These are phyloP conservation scores for Phenganax subtilis DNA, from an alignment of 92 coral and sea anemone genomes.

Conservation along the genomic window DNA sequence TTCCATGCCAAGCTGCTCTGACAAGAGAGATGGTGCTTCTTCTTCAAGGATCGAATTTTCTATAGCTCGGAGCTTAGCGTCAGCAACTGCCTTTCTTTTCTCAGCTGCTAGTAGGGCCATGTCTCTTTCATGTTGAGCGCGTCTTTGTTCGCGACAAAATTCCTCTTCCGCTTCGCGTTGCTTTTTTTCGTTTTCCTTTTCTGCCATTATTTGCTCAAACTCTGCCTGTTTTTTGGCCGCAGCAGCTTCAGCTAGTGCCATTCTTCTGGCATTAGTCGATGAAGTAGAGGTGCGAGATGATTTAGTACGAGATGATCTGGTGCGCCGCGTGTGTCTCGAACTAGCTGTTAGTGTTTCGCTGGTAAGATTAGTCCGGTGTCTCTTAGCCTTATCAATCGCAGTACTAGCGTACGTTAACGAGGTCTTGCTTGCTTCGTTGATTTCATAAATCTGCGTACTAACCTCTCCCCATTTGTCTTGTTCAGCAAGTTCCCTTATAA, in stretches of 20 bases:
- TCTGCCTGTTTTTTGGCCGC: slow-evolving; percentile 55
- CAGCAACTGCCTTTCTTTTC: slow-evolving; percentile 48
- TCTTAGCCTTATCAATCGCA: not conserved
- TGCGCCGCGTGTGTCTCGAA: slow-evolving; percentile 32
- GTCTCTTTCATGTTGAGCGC: slow-evolving; percentile 46
- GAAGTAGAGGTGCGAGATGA: not conserved
- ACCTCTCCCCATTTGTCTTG: slow-evolving; percentile 41
- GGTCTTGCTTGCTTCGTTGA: not conserved
- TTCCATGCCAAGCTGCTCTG: not conserved
- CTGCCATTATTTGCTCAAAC: slow-evolving; percentile 50
- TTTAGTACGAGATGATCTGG: slow-evolving; percentile 21
- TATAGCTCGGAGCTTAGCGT: slow-evolving; percentile 48
- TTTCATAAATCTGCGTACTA: not conserved
- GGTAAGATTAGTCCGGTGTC: not conserved
- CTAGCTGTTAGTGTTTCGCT: slow-evolving; percentile 10
- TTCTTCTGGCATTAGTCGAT: slow-evolving; percentile 35
- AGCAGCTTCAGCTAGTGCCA: slow-evolving; percentile 53
- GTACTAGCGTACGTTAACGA: not conserved
- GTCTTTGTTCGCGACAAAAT: slow-evolving; percentile 31
- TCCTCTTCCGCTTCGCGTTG: slow-evolving; percentile 54
- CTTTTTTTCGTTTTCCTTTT: slow-evolving; percentile 42
- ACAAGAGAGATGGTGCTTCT: slow-evolving; percentile 13
- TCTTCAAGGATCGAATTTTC: slow-evolving; percentile 45
- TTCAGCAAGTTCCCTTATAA: slow-evolving; percentile 2
- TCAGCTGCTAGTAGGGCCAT: slow-evolving; percentile 51